phyloP scores from a whole-genome alignment of 2,888 invertebrate genomes.

The Drosophila anomelani region DNA sequence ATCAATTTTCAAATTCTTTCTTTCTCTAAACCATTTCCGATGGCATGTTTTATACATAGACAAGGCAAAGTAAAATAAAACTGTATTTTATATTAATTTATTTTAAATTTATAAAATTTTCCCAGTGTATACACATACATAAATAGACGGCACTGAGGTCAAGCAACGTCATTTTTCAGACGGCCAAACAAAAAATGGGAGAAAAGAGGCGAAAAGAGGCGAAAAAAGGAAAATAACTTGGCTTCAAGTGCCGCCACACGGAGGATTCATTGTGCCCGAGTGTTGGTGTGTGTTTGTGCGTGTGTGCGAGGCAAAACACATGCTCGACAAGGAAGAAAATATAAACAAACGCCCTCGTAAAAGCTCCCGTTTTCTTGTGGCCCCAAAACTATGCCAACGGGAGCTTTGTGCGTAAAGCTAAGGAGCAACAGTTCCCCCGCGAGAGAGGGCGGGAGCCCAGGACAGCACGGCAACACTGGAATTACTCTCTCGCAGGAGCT shows the following conservation, averaged over 20 bases:
- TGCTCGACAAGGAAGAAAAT: slow-evolving; percentile 65
- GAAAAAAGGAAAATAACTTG: slow-evolving; percentile 29
- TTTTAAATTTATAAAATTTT: neutral
- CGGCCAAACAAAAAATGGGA: slow-evolving; percentile 64
- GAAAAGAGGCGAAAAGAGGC: slow-evolving; percentile 4
- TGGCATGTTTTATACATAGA: neutral
- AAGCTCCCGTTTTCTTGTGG: slow-evolving; percentile 53
- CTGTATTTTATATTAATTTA: neutral
- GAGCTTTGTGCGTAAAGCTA: slow-evolving; percentile 62
- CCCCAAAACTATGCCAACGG: slow-evolving; percentile 68
- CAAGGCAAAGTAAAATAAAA: neutral
- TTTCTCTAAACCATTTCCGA: neutral
- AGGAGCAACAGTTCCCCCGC: slow-evolving; percentile 68
- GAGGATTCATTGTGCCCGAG: slow-evolving; percentile 17
- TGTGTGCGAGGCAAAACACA: slow-evolving; percentile 60
- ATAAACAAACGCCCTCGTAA: slow-evolving; percentile 78
- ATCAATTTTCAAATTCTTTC: neutral
- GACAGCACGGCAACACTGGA: slow-evolving; percentile 69
- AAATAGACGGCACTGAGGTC: slow-evolving; percentile 66
- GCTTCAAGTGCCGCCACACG: slow-evolving; percentile 51
- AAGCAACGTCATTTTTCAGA: slow-evolving; percentile 74
- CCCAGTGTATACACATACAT: slow-evolving; percentile 15
- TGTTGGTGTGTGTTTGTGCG: slow-evolving; percentile 17
- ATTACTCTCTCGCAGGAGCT: slow-evolving; percentile 4
- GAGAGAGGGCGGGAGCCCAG: neutral